Conservation (phyloP, 1,140 invertebrate genomes). For the Gonatopus flavifemur region DNA sequence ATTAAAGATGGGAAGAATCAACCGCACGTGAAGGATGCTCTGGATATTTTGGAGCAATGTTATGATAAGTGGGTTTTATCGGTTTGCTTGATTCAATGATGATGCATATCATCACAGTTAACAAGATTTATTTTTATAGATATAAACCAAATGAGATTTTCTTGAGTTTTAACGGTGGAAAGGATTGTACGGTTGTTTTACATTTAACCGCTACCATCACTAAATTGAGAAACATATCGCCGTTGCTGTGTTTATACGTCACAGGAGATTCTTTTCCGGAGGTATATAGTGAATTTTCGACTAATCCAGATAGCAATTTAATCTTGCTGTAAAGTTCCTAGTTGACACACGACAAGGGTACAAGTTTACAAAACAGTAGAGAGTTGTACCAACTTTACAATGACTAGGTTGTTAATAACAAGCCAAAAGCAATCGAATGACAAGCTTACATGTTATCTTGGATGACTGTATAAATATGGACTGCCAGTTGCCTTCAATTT, state of each 20-base stretch:
- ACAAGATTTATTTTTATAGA: slow-evolving; percentile 28
- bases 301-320: too few species aligned
- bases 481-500: too few species aligned
- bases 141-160: slow-evolving; percentile 75
- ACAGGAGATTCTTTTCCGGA: slow-evolving; percentile 79
- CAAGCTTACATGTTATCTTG: too few species aligned
- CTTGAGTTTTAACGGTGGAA: slow-evolving; percentile 95
- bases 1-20: slow-evolving; percentile 23
- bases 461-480: too few species aligned
- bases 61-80: slow-evolving; percentile 43
- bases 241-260: slow-evolving; percentile 49
- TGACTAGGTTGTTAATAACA: too few species aligned
- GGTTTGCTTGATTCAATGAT: too few species aligned
- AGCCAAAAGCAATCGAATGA: too few species aligned
- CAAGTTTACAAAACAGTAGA: not conserved
- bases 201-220: slow-evolving; percentile 73
- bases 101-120: not conserved
- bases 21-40: slow-evolving; percentile 33
- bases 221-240: slow-evolving; percentile 51
- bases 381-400: not conserved
- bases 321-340: too few species aligned
- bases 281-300: slow-evolving; percentile 35
- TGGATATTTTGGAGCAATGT: slow-evolving; percentile 43
- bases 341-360: too few species aligned
- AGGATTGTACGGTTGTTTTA: slow-evolving; percentile 92